Evolutionary conservation across 2,888 invertebrate genomes (phyloP).

Genomic region (Thymelicus sylvestris): DNA sequence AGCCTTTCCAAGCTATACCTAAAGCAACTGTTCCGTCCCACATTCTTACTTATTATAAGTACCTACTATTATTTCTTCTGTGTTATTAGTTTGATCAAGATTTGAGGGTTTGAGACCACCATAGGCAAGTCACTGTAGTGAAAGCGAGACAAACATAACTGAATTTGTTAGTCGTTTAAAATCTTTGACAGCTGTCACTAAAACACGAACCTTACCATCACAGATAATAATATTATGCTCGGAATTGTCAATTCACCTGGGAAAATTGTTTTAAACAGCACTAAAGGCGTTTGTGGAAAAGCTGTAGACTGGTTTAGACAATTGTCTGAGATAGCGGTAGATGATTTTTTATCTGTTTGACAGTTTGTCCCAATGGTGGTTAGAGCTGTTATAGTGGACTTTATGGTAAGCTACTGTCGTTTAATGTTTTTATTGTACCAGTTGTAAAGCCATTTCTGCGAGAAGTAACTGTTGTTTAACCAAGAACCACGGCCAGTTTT

Average conservation of each 20-base stretch:
- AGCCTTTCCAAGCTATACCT: too few species aligned
- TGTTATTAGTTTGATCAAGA: too few species aligned
- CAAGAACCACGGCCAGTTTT: too few species aligned
- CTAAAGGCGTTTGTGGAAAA: slow-evolving; percentile 27
- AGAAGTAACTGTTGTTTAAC: not conserved
- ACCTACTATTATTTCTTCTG: too few species aligned
- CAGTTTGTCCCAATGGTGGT: not conserved
- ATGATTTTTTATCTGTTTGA: slow-evolving; percentile 12
- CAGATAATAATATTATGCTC: slow-evolving; percentile 22
- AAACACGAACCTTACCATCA: slow-evolving; percentile 7
- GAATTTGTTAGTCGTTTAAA: too few species aligned
- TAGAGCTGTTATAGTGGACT: not conserved
- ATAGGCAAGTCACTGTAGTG: too few species aligned
- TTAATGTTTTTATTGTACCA: slow-evolving; percentile 5
- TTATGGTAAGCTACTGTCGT: slow-evolving; percentile 19
- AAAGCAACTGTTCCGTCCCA: too few species aligned
- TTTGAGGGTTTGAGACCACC: too few species aligned
- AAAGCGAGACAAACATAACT: too few species aligned
- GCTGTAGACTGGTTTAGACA: slow-evolving; percentile 15
- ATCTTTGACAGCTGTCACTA: not conserved
- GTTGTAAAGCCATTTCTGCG: not conserved
- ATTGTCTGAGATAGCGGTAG: slow-evolving; percentile 24
- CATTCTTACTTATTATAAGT: too few species aligned
- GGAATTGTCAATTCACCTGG: slow-evolving; percentile 19
- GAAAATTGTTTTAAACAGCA: slow-evolving; percentile 24